Base-by-base conservation (phyloP, 2,888 invertebrate species). In the Sceliomorpha sp. region DNA sequence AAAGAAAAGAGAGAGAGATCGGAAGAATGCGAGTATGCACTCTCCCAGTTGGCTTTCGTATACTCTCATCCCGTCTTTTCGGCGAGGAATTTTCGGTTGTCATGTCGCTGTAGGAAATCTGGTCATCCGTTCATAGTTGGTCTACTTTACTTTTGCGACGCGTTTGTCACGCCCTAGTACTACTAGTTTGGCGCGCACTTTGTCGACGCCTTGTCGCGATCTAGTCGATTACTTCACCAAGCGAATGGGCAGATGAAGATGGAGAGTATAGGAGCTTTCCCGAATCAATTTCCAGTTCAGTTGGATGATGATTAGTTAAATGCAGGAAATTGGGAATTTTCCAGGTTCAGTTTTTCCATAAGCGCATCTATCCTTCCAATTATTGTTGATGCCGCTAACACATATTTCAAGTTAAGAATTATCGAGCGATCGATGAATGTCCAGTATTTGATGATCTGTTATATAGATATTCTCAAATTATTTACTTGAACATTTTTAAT, bases 131-230 rank as follows among this genome's bases (percentile, higher is more conserved):
- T 40, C 59, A 34, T 47, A 39, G 31, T 13, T 5, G 12, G 59
- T 55, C 47, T 31, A 15, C 47, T 51, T 34, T 45, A 14, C 40
- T 62, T 69, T 56, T 63, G 64, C 55, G 48, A 13, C 20, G 45
- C 60, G 50, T 64, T 64, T 64, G 51, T 56, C 59, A 64, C 27
- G 7, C 37, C 55, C 56, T 53, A 39, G n/a, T n/a, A n/a, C n/a
- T 27, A 20, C 44, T 31, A 37, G 48, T 58, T 53, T 45, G 31
- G 9, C 8, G 9, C 37, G 44, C 40, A 47, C 55, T 59, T 50
- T 53, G 39, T 31, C 15, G 14, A 42, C 45, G 40, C 29, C 45
- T 13, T 39, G 60, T 60, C 67, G 55, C 24, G 34, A 59, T 60
- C 32, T 42, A 59, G 59, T 60, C 56, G 40, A 62, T 64, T 58